A percentile compares a stretch with the other conserved stretches of the same genome.
Conservation (phyloP, 1,140 invertebrate genomes). For the Archegozetes longisetosus region DNA sequence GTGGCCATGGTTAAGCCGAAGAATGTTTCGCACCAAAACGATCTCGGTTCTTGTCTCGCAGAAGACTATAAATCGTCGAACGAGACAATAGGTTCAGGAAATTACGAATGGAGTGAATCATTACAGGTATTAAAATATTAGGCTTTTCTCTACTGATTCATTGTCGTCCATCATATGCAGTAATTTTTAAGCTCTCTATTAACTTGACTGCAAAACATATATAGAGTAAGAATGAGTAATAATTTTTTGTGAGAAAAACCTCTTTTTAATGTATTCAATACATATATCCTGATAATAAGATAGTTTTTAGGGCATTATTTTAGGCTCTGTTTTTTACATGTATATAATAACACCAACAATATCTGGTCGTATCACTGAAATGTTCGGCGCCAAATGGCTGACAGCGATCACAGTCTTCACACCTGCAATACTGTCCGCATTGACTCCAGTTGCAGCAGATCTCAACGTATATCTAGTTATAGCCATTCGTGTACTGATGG, state of each 20-base stretch:
- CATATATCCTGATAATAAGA: not conserved
- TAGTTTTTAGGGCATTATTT: constrained; percentile 50
- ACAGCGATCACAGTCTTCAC: constrained; percentile 60
- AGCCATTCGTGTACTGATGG: not conserved
- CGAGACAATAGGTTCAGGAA: constrained; percentile 17
- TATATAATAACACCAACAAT: constrained; percentile 65
- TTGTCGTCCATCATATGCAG: not conserved
- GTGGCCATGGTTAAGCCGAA: constrained; percentile 72
- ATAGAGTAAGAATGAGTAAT: too few relatives aligned
- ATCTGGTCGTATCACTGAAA: constrained; percentile 53
- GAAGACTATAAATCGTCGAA: not conserved
- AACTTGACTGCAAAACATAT: too few relatives aligned
- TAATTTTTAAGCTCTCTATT: too few relatives aligned
- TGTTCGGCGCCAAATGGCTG: constrained; percentile 63
- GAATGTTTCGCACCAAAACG: not conserved
- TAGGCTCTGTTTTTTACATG: constrained; percentile 71
- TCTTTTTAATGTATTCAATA: too few relatives aligned
- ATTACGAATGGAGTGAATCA: constrained; percentile 27
- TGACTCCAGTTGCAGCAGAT: constrained; percentile 53
- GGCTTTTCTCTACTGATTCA: not conserved
- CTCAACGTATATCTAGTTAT: not conserved
- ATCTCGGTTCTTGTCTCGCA: not conserved
- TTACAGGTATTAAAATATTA: constrained; percentile 10
- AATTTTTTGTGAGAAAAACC: too few relatives aligned
- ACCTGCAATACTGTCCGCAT: constrained; percentile 60